Evolutionary conservation across 2,797 vertebrate genomes (phyloP), one percentile per base, ranked within the genome.

Genomic region (Spinibarbus caldwelli): DNA sequence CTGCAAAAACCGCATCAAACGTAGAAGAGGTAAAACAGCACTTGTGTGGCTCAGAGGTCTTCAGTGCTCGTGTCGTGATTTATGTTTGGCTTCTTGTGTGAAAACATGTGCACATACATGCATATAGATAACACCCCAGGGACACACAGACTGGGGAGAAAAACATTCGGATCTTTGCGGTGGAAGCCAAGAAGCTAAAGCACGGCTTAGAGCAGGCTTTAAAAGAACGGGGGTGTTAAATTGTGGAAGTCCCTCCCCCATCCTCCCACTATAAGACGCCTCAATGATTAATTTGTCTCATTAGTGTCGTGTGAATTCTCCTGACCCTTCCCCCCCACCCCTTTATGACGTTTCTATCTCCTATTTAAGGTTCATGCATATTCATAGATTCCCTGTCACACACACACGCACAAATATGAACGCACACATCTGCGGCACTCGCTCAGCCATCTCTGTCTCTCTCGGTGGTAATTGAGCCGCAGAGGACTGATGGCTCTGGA

Each of bases 241-340:
- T 89, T 89, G 91, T 91, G 91, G 66, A 86, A 26, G 78, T 45
- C 71, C 84, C 85, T 85, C 82, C 78, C 78, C 66, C 66, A 47
- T 67, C 52, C 92, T 91, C 91, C 93, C 94, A 91, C 93, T 92
- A 68, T 5, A 34, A 62, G 80, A 84, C 29, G 95, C 95, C 95
- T 94, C 93, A 94, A 95, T 97, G 97, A 98, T 98, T 97, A 97
- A 98, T 99, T 97, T 96, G 96, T 97, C 97, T 98, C 96, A 97
- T 98, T 98, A 97, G 97, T 97, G 97, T 97, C 95, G 94, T 95
- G 96, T 96, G 96, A 95, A 97, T 97, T 97, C 96, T 98, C 96
- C 94, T 96, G 97, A 97, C 84, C 86, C 90, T 91, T 91, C 92
- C 91, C 87, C n/a, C 90, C 91, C 90, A 90, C 91, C 95, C 95